Base-by-base conservation (phyloP, 2,113 vertebrate species). In the Brachyistius frenatus region DNA sequence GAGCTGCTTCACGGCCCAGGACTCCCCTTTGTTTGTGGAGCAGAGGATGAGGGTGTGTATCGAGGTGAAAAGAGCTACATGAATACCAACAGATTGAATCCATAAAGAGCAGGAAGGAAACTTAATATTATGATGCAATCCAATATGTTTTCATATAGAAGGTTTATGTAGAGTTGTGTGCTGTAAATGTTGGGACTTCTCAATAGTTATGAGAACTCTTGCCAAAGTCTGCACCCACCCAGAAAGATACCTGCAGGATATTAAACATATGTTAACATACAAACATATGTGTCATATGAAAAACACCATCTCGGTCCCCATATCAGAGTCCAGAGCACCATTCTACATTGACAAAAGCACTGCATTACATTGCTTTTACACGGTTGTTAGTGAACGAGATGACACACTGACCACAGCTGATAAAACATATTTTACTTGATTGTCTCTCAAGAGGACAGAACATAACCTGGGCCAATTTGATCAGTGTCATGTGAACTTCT, bases 1-100 rank as follows among this genome's bases (percentile, higher is more conserved):
- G 55, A 61, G 46, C 75, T 73, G 70, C 79, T 65, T 61, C 57
- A 14, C 14, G 50, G 35, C 64, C 15, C 10, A 7, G 14, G 5
- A 0, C 32, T 57, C 32, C 23, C 23, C 9, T 75, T 37, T 77
- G 52, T 61, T 47, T 52, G 6, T 32, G n/a, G 13, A 23, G 23
- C 4, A 14, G 33, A 32, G 23, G n/a, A 49, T 35, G 54, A 31
- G 3, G 8, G 60, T 64, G 66, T 66, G 5, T 54, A 57, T 61
- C 0, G 0, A 23, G 57, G 13, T 61, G 60, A 55, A 33, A 54
- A 37, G 41, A 75, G 66, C 10, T 10, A 1, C 47, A 70, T 4
- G 7, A 46, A 63, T 54, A 33, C 53, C 50, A 36, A 16, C 44
- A 23, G 32, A 0, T 1, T 23, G 50, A 76, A 60, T 67, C 53